Conservation (phyloP, 2,797 vertebrate species). For the Leptoclinus maculatus region DNA sequence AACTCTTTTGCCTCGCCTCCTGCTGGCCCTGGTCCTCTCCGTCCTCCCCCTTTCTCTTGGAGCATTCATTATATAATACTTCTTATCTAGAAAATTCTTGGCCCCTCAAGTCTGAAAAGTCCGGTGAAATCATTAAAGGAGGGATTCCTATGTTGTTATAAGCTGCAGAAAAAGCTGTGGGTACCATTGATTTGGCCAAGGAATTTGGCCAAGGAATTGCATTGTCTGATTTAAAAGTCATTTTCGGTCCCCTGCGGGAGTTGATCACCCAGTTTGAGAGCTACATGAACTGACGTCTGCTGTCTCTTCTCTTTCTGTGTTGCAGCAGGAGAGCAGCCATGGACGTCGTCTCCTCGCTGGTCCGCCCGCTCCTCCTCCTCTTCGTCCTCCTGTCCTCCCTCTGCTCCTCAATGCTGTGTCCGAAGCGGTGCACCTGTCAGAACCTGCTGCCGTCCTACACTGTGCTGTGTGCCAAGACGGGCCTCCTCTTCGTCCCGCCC, state of each 20-base stretch:
- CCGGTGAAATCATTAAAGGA: background rate
- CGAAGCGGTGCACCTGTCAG: constrained; percentile 94
- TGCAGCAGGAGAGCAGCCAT: constrained; percentile 57
- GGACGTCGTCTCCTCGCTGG: constrained; percentile 43
- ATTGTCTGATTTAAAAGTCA: background rate
- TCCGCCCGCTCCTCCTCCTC: constrained; percentile 44
- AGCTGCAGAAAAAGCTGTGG: no score
- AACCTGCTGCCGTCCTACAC: constrained; percentile 92
- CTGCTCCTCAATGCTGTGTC: constrained; percentile 86
- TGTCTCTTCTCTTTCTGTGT: constrained; percentile 3
- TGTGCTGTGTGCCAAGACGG: constrained; percentile 92
- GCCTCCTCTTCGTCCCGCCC: constrained; percentile 91
- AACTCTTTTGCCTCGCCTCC: background rate
- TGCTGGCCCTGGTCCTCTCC: background rate
- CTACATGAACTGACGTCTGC: background rate
- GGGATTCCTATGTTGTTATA: background rate
- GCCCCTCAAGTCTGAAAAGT: background rate
- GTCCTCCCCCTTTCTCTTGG: background rate
- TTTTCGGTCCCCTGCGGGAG: background rate
- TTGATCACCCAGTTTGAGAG: background rate
- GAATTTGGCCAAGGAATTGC: no score
- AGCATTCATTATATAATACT: background rate
- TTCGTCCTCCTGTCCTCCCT: constrained; percentile 51
- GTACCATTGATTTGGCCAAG: background rate
- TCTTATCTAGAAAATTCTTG: background rate